Conservation (phyloP, 2,888 invertebrate species). For the Ferrisia virgata region DNA sequence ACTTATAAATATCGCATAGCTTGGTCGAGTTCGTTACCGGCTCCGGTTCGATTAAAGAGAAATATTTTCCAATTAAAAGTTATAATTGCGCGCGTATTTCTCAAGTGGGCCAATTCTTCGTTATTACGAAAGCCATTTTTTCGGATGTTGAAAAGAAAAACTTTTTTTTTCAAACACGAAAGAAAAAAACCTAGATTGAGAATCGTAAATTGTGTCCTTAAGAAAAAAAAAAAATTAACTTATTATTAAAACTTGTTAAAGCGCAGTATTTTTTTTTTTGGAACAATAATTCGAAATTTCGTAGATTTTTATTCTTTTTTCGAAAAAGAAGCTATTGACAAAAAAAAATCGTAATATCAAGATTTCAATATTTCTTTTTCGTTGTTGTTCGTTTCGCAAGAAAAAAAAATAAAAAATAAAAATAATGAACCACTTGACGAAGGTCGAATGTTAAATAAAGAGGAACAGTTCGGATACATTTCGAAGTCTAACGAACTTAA, state of each 20-base stretch:
- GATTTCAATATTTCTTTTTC: background rate
- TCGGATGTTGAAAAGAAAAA: background rate
- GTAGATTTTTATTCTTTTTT: background rate
- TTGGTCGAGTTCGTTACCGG: background rate
- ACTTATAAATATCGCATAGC: background rate
- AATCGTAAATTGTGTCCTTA: background rate
- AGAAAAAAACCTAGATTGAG: background rate
- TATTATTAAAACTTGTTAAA: background rate
- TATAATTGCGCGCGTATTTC: background rate
- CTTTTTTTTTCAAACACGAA: background rate
- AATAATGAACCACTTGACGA: conserved; percentile 9
- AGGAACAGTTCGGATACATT: background rate
- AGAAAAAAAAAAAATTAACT: background rate
- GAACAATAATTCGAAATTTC: background rate
- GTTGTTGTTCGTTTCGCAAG: background rate
- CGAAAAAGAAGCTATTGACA: background rate
- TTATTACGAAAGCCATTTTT: background rate
- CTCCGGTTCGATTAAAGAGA: background rate
- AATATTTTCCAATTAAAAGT: conserved; percentile 9
- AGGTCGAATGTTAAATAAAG: conserved; percentile 8
- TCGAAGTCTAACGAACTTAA: background rate
- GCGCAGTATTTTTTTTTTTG: background rate
- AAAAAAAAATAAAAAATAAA: no score
- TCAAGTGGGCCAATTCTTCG: background rate
- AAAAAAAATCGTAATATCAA: background rate